Conservation (phyloP, 1,140 invertebrate species). For the Dendrolimus punctatus region DNA sequence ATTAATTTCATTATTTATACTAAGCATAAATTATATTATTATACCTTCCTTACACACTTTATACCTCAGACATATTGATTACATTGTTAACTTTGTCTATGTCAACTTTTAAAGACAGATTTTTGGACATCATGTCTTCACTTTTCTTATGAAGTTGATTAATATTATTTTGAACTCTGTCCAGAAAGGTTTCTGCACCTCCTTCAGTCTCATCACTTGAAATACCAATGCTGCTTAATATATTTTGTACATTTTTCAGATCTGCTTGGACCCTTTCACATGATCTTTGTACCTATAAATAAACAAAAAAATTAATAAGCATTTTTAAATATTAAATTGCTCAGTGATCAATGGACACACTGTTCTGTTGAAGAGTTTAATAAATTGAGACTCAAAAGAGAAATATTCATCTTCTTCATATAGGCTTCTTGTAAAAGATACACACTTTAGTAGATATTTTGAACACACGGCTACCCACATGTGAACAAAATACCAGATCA, state of each 20-base stretch:
- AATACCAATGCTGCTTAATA: conserved; percentile 46
- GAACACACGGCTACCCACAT: too few species aligned
- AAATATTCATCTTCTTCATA: too few species aligned
- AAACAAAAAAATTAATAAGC: background rate
- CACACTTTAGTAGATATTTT: too few species aligned
- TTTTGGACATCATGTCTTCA: conserved; percentile 53
- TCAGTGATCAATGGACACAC: too few species aligned
- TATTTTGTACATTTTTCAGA: conserved; percentile 49
- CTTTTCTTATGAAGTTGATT: conserved; percentile 39
- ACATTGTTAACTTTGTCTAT: conserved; percentile 46
- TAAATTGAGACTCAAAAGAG: too few species aligned
- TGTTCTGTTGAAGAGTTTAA: too few species aligned
- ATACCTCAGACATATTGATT: conserved; percentile 34
- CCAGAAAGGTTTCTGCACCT: conserved; percentile 30
- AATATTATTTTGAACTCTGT: conserved; percentile 47
- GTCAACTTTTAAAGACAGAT: conserved; percentile 46
- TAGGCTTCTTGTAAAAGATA: too few species aligned
- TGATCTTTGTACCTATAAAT: conserved; percentile 39
- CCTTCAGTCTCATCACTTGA: conserved; percentile 32
- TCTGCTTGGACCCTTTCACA: conserved; percentile 45
- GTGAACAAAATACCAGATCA: too few species aligned
- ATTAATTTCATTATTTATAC: background rate
- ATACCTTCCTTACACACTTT: conserved; percentile 5
- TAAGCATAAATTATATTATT: background rate
- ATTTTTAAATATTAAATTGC: background rate